Evolutionary conservation across 2,113 vertebrate species (phyloP).

Genomic region (Lophura nycthemera): DNA sequence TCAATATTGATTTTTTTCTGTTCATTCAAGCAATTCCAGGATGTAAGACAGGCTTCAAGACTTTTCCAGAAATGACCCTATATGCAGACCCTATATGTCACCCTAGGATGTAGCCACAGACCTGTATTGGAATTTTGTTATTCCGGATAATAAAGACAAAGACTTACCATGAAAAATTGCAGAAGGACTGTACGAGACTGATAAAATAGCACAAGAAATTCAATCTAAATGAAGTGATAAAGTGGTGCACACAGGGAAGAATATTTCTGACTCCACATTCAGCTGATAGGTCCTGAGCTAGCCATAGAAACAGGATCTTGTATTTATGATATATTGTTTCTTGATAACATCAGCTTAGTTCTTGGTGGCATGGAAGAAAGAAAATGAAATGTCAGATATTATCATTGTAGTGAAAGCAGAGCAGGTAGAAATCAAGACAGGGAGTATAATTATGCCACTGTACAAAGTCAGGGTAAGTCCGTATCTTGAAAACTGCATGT

Average conservation of each 20-base stretch:
- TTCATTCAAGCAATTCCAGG: not conserved
- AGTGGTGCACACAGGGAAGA: not conserved
- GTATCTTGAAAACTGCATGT: not conserved
- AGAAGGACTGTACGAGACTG: not conserved
- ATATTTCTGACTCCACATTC: slow-evolving; percentile 25
- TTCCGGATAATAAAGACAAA: not conserved
- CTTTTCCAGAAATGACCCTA: not conserved
- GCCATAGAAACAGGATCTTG: not conserved
- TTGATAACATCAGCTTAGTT: slow-evolving; percentile 9
- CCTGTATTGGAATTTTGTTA: not conserved
- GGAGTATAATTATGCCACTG: not conserved
- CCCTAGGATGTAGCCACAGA: not conserved
- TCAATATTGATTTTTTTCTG: not conserved
- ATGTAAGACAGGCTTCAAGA: not conserved
- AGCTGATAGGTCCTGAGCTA: slow-evolving; percentile 15
- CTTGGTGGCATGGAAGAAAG: not conserved
- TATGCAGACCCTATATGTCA: not conserved
- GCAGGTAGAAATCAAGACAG: not conserved
- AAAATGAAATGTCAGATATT: slow-evolving; percentile 16
- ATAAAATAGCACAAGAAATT: slow-evolving; percentile 41
- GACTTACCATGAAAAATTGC: slow-evolving; percentile 21
- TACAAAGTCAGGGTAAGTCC: not conserved
- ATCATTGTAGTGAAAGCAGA: not conserved
- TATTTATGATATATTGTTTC: slow-evolving; percentile 1
- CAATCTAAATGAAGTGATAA: slow-evolving; percentile 26